Evolutionary conservation across 2,888 invertebrate species (phyloP).

Genomic region (Ochropleura plecta): DNA sequence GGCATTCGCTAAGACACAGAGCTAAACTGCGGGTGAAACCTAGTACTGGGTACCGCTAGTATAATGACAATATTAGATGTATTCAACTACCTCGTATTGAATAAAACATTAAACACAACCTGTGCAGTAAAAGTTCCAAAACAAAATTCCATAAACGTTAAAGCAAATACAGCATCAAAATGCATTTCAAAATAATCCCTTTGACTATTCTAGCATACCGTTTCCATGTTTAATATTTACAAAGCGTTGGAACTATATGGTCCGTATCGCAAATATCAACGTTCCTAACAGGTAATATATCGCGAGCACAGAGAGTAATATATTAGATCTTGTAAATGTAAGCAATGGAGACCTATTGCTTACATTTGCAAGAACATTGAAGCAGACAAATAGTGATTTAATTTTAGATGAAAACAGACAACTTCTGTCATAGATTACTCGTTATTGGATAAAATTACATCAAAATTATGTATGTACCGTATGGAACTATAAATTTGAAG

Average conservation of each 20-base stretch:
- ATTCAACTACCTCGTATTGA: background rate
- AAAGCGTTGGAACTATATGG: conserved; percentile 13
- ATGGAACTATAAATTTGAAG: background rate
- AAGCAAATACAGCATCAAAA: conserved; percentile 15
- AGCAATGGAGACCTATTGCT: background rate
- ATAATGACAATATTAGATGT: too few relatives aligned
- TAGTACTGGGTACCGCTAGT: too few relatives aligned
- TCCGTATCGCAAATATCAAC: conserved; percentile 21
- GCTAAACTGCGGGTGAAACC: too few relatives aligned
- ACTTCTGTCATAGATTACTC: background rate
- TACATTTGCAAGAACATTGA: too few relatives aligned
- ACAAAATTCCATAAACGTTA: too few relatives aligned
- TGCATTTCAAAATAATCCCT: conserved; percentile 32
- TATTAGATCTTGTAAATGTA: conserved; percentile 12
- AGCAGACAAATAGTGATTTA: background rate
- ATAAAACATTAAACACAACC: background rate
- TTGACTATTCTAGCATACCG: conserved; percentile 24
- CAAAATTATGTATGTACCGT: background rate
- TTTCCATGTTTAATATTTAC: conserved; percentile 43
- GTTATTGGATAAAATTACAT: background rate
- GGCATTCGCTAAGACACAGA: too few relatives aligned
- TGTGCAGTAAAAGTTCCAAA: background rate
- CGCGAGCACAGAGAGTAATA: background rate
- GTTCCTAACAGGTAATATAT: conserved; percentile 4
- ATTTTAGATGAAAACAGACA: background rate